Evolutionary conservation across 2,113 vertebrate genomes (phyloP).

Genomic region (pig (Sus scrofa)): DNA sequence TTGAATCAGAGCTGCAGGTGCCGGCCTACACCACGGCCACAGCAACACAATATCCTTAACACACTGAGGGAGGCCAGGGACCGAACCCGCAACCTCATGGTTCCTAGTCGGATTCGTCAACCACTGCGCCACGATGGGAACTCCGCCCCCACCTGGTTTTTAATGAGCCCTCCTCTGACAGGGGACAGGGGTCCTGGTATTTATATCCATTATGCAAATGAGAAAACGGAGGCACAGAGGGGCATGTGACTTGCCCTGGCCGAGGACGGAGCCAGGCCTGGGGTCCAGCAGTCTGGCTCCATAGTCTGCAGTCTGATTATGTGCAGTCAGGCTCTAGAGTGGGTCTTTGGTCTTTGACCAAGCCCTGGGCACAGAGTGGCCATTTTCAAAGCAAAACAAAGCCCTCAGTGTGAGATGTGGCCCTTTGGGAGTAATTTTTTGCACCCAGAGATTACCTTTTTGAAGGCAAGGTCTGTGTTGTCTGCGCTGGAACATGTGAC

Average conservation of each 20-base stretch:
- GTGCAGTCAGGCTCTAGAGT: no score
- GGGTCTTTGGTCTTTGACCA: not conserved
- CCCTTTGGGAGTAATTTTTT: not conserved
- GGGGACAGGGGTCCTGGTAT: no score
- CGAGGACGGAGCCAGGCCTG: not conserved
- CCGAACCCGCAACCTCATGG: no score
- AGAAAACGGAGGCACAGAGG: not conserved
- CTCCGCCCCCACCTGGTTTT: not conserved
- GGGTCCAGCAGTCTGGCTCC: not conserved
- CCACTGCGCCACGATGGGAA: no score
- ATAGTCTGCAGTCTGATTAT: no score
- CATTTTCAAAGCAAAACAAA: not conserved
- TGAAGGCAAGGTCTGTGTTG: slow-evolving; percentile 95
- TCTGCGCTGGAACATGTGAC: slow-evolving; percentile 92
- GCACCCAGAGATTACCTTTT: slow-evolving; percentile 91
- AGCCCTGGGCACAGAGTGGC: not conserved
- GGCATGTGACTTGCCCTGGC: not conserved
- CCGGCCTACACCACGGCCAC: no score
- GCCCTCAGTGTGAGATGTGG: not conserved
- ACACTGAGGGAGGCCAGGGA: no score
- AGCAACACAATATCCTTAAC: no score
- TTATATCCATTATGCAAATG: not conserved
- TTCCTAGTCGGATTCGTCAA: no score
- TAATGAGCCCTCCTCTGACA: not conserved
- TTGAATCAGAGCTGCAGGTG: no score